phyloP scores from a whole-genome alignment of 2,888 invertebrate genomes.

The Leucophora obtusa region DNA sequence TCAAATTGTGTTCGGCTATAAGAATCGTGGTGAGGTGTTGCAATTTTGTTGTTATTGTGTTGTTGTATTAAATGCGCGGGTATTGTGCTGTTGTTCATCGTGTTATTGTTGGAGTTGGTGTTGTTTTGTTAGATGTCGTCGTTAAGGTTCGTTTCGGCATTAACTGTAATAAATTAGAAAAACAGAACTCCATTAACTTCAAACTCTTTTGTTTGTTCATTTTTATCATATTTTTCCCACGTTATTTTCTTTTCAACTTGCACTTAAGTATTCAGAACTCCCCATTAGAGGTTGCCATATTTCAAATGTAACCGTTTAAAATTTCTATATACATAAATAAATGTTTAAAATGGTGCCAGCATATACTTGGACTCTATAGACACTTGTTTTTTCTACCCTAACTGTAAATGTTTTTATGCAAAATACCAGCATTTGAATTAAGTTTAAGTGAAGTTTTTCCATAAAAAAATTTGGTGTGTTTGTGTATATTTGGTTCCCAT shows the following conservation, averaged over 20 bases:
- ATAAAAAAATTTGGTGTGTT: background rate
- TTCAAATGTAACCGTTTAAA: conserved; percentile 7
- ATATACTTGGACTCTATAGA: conserved; percentile 30
- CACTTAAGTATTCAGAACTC: too few species aligned
- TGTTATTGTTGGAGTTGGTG: conserved; percentile 57
- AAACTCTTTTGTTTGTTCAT: background rate
- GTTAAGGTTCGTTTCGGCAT: conserved; percentile 67
- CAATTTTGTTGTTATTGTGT: conserved; percentile 40
- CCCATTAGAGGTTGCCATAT: background rate
- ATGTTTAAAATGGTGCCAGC: conserved; percentile 26
- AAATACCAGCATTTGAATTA: conserved; percentile 47
- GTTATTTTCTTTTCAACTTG: too few species aligned
- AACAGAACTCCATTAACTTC: conserved; percentile 3
- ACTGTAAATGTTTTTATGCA: conserved; percentile 44
- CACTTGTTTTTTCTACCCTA: conserved; percentile 6
- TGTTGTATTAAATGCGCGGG: conserved; percentile 54
- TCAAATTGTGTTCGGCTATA: conserved; percentile 16
- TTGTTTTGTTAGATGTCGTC: conserved; percentile 58
- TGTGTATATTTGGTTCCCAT: conserved; percentile 26
- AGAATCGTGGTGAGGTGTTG: conserved; percentile 43
- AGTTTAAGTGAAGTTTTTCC: conserved; percentile 35
- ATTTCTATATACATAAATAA: background rate
- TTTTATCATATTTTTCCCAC: conserved; percentile 45
- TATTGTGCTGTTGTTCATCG: conserved; percentile 52
- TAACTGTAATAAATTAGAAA: conserved; percentile 61